These are phyloP conservation scores for Mimumesa dahlbomi DNA, from an alignment of 2,888 invertebrate genomes.

Conservation along the genomic window DNA sequence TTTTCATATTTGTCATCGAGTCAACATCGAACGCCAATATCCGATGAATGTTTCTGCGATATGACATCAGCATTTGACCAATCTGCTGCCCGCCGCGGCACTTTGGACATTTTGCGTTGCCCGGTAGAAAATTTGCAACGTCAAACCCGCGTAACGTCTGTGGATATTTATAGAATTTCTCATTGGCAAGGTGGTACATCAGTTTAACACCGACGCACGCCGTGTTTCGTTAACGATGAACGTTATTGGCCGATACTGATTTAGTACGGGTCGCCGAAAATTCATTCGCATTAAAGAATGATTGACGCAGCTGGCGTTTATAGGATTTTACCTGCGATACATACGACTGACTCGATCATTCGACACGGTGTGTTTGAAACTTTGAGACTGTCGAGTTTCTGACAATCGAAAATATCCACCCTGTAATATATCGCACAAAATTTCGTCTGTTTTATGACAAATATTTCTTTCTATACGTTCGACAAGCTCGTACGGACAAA, in stretches of 20 bases:
- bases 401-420: no score
- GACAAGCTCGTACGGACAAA: no score
- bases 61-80: no score
- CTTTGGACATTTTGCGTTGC: neutral
- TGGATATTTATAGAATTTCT: constrained; percentile 60
- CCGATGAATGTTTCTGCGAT: no score
- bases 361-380: no score
- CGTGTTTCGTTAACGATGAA: constrained; percentile 59
- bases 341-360: no score
- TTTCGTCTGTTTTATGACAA: no score
- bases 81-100: neutral
- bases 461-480: no score
- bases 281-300: constrained; percentile 57
- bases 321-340: constrained; percentile 33
- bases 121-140: constrained; percentile 23
- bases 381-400: no score
- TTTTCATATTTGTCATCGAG: no score
- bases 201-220: constrained; percentile 52
- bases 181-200: constrained; percentile 59
- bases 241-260: constrained; percentile 59
- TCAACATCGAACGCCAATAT: no score
- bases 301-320: constrained; percentile 56
- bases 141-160: constrained; percentile 33
- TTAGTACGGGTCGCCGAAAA: constrained; percentile 44
- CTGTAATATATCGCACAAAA: no score